Evolutionary conservation across 2,113 vertebrate genomes (phyloP).

Genomic region (Donacobius atricapilla): DNA sequence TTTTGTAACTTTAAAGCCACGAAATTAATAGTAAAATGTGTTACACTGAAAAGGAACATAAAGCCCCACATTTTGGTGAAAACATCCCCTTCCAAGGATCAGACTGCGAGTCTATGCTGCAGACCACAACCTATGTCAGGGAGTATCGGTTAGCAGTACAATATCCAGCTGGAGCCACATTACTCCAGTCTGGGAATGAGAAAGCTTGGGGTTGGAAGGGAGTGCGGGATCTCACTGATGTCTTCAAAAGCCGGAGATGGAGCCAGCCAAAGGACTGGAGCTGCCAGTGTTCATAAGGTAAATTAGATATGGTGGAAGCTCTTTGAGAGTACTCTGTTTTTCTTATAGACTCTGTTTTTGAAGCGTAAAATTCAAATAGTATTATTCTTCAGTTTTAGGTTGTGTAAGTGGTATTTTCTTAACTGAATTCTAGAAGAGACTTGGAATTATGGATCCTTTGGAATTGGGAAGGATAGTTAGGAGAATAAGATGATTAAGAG

Average conservation of each 20-base stretch:
- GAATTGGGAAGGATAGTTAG: background rate
- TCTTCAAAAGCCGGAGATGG: background rate
- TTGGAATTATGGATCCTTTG: background rate
- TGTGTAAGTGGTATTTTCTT: background rate
- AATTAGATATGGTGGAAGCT: background rate
- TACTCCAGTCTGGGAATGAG: background rate
- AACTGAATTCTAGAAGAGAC: background rate
- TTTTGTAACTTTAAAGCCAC: background rate
- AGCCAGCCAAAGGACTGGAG: background rate
- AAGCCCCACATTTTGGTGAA: background rate
- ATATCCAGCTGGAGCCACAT: background rate
- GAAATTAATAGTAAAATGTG: background rate
- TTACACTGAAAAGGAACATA: fast-evolving
- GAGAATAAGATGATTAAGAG: background rate
- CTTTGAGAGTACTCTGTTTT: background rate
- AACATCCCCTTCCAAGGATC: background rate
- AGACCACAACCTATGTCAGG: background rate
- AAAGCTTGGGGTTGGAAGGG: background rate
- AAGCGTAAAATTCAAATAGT: background rate
- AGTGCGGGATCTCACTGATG: fast-evolving
- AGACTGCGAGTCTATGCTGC: background rate
- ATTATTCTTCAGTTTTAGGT: background rate
- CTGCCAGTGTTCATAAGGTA: background rate
- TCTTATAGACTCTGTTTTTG: background rate
- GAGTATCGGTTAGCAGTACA: background rate